Conservation (phyloP, 2,113 vertebrate genomes). For the Castor canadensis region DNA sequence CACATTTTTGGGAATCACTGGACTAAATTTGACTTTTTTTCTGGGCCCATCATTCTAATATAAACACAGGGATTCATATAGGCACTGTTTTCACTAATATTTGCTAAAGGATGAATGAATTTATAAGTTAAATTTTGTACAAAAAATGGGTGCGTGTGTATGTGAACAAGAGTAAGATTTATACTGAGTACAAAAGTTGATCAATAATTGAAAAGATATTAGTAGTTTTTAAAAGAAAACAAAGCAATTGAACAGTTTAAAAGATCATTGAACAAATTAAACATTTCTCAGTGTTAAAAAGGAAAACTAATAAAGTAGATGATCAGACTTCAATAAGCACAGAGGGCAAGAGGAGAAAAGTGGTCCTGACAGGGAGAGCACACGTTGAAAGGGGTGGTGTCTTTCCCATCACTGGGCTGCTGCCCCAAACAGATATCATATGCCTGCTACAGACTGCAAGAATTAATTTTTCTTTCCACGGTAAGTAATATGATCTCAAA, state of each 20-base stretch:
- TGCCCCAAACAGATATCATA: too few relatives aligned
- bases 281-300: not conserved
- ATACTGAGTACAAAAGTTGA: not conserved
- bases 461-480: slow-evolving; percentile 26
- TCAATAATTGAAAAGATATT: slow-evolving; percentile 16
- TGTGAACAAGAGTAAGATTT: not conserved
- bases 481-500: not conserved
- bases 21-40: not conserved
- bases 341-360: too few relatives aligned
- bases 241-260: not conserved
- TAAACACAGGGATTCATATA: not conserved
- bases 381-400: too few relatives aligned
- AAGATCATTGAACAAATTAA: slow-evolving; percentile 19
- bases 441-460: not conserved
- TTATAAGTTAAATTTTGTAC: not conserved
- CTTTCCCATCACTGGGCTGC: too few relatives aligned
- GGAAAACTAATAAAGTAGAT: not conserved
- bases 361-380: too few relatives aligned
- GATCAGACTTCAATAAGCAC: too few relatives aligned
- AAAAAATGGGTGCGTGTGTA: not conserved
- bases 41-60: not conserved
- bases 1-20: not conserved
- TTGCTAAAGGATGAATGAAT: slow-evolving; percentile 13
- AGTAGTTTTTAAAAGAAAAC: slow-evolving; percentile 36
- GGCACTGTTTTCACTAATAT: not conserved